Conservation (phyloP, 2,888 invertebrate species). For the Leptura quadrifasciata region DNA sequence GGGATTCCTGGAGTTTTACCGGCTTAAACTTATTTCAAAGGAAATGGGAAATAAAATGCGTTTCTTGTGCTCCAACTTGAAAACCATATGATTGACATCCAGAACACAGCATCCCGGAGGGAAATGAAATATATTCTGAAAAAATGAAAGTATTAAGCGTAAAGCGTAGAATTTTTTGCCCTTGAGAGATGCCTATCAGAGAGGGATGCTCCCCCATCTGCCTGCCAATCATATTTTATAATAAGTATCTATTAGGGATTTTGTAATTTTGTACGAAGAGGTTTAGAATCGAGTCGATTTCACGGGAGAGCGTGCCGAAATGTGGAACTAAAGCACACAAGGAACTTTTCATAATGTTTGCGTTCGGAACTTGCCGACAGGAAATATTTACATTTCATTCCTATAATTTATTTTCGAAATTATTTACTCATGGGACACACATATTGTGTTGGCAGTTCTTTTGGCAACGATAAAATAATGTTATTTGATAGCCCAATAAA, state of each 20-base stretch:
- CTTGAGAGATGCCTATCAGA: constrained; percentile 33
- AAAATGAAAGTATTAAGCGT: constrained; percentile 43
- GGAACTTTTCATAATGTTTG: no score
- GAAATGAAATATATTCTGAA: constrained; percentile 39
- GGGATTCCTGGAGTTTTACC: constrained; percentile 18
- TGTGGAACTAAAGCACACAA: neutral
- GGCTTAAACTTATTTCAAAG: constrained; percentile 33
- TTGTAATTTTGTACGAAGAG: constrained; percentile 16
- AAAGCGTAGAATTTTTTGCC: constrained; percentile 31
- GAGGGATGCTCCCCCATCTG: constrained; percentile 27
- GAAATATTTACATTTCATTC: no score
- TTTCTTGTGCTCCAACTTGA: constrained; percentile 27
- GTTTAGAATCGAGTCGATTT: neutral
- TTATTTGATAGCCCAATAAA: no score
- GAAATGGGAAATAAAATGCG: constrained; percentile 32
- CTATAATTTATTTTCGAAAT: no score
- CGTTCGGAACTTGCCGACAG: no score
- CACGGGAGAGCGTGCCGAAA: neutral
- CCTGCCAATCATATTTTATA: constrained; percentile 41
- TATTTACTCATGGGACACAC: no score
- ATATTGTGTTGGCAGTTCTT: no score
- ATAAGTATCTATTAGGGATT: constrained; percentile 40
- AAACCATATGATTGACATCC: constrained; percentile 43
- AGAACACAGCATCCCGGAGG: constrained; percentile 31
- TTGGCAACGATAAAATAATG: no score